Base-by-base conservation (phyloP, 2,113 vertebrate genomes). In the Rafetus swinhoei region DNA sequence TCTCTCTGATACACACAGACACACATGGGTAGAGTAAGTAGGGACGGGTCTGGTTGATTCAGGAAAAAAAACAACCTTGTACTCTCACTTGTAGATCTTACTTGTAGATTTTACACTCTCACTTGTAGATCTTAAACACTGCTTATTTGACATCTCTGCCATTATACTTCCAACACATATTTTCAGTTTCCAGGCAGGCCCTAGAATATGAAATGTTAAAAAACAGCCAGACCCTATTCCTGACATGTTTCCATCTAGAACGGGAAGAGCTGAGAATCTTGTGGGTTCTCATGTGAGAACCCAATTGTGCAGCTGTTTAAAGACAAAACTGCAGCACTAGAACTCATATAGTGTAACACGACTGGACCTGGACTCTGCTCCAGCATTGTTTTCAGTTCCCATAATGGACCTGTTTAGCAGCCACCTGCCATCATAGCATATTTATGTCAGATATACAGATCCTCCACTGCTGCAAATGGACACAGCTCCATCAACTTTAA, bases 371-470 rank as follows among this genome's bases (percentile, higher is more conserved):
- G 12, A 25, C 45, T 69, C 32, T 69, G 7, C 29, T 69, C 32
- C 29, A n/a, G 29, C 32, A 35, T 7, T 45, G 74, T 76, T 76
- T 45, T 50, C 39, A 50, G 3, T 6, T 45, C 35, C 35, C 72
- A 39, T 15, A 45, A 25, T 45, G 12, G 39, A 76, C 11, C 39
- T 9, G 2, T 60, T 39, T 56, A 56, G 13, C 29, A 81, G 10
- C 56, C 62, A n/a, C 0, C 0, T 7, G 8, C 14, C 25, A 3
- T 35, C 24, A 76, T 32, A 27, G 29, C 0, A 0, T 22, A 12
- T 39, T 35, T 2, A 1, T 12, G 9, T 5, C 1, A 0, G 80
- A 53, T 5, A 29, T 60, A 53, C 0, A 0, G 22, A 19, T 52
- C 29, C 50, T 60, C 60, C 59, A n/a, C 25, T 81, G 6, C 56